phyloP scores from a whole-genome alignment of 53 echinoderm and acorn worm species.

The Arbacia lixula region DNA sequence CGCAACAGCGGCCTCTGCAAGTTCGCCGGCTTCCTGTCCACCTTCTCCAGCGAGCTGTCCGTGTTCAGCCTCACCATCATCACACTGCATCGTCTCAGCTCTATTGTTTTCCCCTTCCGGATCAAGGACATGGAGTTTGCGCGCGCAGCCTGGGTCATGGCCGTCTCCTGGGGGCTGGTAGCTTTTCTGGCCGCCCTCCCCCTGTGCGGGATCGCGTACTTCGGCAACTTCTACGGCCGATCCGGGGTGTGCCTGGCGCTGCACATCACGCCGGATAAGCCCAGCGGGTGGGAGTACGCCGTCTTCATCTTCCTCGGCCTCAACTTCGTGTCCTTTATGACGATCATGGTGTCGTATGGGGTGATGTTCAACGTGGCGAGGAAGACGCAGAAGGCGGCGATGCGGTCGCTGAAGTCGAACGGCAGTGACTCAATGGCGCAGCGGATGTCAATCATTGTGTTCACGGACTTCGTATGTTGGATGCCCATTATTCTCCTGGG shows the following conservation, averaged over 20 bases:
- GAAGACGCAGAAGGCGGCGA: constrained; percentile 85
- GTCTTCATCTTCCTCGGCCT: constrained; percentile 88
- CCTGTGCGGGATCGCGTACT: constrained; percentile 79
- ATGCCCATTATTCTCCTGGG: constrained; percentile 95
- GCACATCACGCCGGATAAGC: constrained; percentile 85
- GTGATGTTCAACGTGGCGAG: constrained; percentile 97
- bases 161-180: constrained; percentile 72
- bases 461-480: constrained; percentile 96
- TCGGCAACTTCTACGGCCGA: constrained; percentile 91
- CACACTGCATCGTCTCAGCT: constrained; percentile 84
- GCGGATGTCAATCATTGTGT: constrained; percentile 92
- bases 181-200: constrained; percentile 78
- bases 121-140: constrained; percentile 94
- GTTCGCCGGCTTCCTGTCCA: constrained; percentile 94
- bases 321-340: constrained; percentile 83
- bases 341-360: constrained; percentile 81
- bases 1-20: constrained; percentile 71
- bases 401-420: constrained; percentile 74
- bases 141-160: constrained; percentile 87
- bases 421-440: constrained; percentile 91
- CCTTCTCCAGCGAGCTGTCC: constrained; percentile 97
- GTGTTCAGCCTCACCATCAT: constrained; percentile 96
- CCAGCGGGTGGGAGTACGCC: constrained; percentile 93
- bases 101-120: constrained; percentile 96
- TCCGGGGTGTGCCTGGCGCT: constrained; percentile 95